Conservation (phyloP, 2,888 invertebrate genomes). For the Theodoxus fluviatilis region DNA sequence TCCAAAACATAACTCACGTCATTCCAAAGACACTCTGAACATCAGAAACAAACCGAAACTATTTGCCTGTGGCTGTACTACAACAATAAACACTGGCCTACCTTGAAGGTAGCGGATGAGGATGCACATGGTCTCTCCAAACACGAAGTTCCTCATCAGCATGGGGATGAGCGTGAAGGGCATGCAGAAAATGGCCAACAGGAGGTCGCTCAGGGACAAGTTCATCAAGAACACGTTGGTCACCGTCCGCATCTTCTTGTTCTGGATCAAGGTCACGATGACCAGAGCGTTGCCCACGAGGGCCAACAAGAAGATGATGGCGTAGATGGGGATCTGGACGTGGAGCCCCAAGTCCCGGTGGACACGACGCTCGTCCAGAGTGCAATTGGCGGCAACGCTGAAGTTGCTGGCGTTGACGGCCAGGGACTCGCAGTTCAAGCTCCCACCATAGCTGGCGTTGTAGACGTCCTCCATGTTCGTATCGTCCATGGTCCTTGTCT, state of each 20-base stretch:
- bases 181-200: slow-evolving; percentile 82
- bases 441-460: slow-evolving; percentile 26
- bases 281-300: slow-evolving; percentile 82
- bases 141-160: slow-evolving; percentile 74
- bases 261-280: slow-evolving; percentile 71
- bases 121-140: slow-evolving; percentile 77
- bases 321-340: slow-evolving; percentile 67
- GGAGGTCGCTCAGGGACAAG: slow-evolving; percentile 75
- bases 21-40: too few species aligned
- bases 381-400: too few species aligned
- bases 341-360: slow-evolving; percentile 21
- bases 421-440: not conserved
- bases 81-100: slow-evolving; percentile 66
- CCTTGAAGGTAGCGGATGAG: slow-evolving; percentile 78
- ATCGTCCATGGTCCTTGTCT: too few species aligned
- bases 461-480: slow-evolving; percentile 20
- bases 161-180: slow-evolving; percentile 77
- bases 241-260: slow-evolving; percentile 67
- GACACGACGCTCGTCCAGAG: too few species aligned
- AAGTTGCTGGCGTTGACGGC: slow-evolving; percentile 17
- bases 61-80: too few species aligned
- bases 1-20: too few species aligned
- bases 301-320: slow-evolving; percentile 78
- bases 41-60: too few species aligned
- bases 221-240: slow-evolving; percentile 68